Percentiles rank a stretch among this genome's conserved stretches.
These are phyloP conservation scores for Enteromius trimaculatus DNA, from an alignment of 2,797 vertebrate species.

Conservation along the genomic window DNA sequence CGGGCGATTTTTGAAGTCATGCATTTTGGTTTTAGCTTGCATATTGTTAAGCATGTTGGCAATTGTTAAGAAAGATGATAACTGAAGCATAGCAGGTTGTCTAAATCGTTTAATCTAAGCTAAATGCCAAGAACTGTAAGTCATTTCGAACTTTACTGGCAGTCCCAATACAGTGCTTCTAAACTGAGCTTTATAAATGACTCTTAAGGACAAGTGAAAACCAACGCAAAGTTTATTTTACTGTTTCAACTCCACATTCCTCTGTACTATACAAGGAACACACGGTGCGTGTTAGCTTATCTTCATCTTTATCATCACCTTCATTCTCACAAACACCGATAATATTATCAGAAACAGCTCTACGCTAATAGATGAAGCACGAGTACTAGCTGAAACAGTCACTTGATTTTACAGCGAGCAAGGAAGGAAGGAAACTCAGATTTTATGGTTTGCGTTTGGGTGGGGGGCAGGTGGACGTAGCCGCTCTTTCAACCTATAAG, in stretches of 20 bases:
- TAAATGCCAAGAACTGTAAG: constrained; percentile 33
- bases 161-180: constrained; percentile 28
- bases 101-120: constrained; percentile 20
- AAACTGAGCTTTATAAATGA: constrained; percentile 28
- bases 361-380: neutral
- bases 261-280: constrained; percentile 1
- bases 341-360: constrained; percentile 3
- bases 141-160: constrained; percentile 40
- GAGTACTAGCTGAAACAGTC: neutral
- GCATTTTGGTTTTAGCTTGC: constrained; percentile 10
- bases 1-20: neutral
- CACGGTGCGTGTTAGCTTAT: neutral
- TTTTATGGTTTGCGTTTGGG: constrained; percentile 35
- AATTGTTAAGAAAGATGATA: constrained; percentile 20
- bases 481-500: constrained; percentile 40
- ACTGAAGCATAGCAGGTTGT: constrained; percentile 34
- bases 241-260: constrained; percentile 36
- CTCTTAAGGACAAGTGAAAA: constrained; percentile 32
- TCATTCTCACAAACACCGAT: neutral
- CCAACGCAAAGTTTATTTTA: constrained; percentile 55
- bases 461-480: constrained; percentile 24
- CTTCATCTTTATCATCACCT: constrained; percentile 34
- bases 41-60: constrained; percentile 5
- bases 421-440: constrained; percentile 36
- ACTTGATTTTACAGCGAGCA: constrained; percentile 17